Evolutionary conservation across 2,113 vertebrate species (phyloP).

Genomic region (Mastomys coucha): DNA sequence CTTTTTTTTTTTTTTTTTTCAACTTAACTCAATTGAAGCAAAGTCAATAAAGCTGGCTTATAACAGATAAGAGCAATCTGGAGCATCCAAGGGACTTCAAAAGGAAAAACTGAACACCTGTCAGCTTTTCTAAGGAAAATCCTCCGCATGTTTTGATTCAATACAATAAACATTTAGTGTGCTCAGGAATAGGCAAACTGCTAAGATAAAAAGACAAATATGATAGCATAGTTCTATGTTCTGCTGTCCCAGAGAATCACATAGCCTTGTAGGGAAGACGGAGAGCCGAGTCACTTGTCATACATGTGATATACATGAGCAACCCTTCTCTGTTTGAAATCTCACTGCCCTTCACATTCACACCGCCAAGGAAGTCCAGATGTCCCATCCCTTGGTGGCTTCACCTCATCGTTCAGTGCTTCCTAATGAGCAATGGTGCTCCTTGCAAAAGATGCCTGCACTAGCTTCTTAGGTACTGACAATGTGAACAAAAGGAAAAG

Average conservation of each 20-base stretch:
- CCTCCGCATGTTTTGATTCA: neutral
- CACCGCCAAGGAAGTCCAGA: neutral
- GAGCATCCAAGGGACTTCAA: neutral
- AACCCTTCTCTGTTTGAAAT: slow-evolving; percentile 29
- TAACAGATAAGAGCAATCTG: slow-evolving; percentile 1
- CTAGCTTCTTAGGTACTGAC: neutral
- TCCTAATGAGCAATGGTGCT: slow-evolving; percentile 15
- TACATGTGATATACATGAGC: neutral
- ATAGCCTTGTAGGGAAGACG: neutral
- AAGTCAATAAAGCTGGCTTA: slow-evolving; percentile 45
- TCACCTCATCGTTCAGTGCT: neutral
- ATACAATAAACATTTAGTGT: neutral
- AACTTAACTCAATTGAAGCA: slow-evolving; percentile 53
- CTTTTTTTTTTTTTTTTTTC: neutral
- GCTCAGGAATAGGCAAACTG: neutral
- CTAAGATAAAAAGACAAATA: neutral
- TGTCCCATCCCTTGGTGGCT: neutral
- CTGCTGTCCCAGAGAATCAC: neutral
- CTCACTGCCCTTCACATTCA: neutral
- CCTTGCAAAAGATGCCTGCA: neutral
- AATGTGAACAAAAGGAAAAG: neutral
- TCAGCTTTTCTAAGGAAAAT: slow-evolving; percentile 39
- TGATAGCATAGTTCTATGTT: neutral
- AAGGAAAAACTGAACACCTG: neutral
- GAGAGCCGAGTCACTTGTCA: neutral